phyloP scores from a whole-genome alignment of 2,113 vertebrate species.

The Piaya cayana region DNA sequence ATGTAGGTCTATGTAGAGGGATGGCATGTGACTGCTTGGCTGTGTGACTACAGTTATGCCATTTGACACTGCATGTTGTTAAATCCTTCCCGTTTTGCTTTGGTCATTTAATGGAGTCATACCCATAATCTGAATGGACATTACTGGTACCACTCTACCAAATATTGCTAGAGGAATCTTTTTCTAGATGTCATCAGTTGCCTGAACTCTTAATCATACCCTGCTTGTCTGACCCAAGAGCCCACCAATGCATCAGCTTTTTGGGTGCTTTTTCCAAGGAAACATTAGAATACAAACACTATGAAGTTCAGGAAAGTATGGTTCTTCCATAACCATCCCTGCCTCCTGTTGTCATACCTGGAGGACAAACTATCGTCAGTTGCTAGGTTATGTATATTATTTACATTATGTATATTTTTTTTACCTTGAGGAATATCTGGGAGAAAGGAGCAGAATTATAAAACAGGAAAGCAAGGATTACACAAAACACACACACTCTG shows the following conservation, averaged over 20 bases:
- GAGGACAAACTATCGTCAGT: neutral
- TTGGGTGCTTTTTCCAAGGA: neutral
- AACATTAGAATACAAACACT: neutral
- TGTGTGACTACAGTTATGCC: neutral
- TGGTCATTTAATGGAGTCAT: neutral
- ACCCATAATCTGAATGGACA: neutral
- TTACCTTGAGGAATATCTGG: neutral
- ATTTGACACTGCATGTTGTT: neutral
- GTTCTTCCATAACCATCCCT: neutral
- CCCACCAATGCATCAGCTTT: neutral
- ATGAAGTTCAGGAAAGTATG: neutral
- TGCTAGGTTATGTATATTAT: neutral
- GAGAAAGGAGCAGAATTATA: neutral
- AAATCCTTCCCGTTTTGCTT: neutral
- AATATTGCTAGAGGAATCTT: neutral
- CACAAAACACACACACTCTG: too few relatives aligned
- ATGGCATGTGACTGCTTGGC: neutral
- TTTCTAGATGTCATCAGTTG: neutral
- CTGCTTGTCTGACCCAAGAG: neutral
- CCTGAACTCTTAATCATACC: too few relatives aligned
- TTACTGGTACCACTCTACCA: neutral
- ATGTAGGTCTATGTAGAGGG: neutral
- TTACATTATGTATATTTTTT: neutral
- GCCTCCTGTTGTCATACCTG: neutral
- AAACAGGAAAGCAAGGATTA: neutral